Evolutionary conservation across 2,888 invertebrate species (phyloP).

Genomic region (Synergus itoensis): DNA sequence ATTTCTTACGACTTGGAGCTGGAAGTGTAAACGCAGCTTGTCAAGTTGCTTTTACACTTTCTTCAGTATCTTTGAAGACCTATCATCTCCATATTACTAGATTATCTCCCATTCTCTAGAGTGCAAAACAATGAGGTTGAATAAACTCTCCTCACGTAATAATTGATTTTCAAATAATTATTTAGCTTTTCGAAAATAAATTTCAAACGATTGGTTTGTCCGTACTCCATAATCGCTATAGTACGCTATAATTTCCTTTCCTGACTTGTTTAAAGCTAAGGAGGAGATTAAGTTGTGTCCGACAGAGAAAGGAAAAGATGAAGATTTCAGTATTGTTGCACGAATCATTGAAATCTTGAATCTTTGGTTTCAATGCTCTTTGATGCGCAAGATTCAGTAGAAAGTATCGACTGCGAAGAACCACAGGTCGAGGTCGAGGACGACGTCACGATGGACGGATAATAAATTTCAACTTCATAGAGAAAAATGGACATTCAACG

Average conservation of each 20-base stretch:
- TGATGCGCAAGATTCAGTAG: conserved; percentile 19
- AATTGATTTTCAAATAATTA: neutral
- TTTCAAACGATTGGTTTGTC: too few species aligned
- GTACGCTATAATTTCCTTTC: too few species aligned
- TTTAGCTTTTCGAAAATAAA: too few species aligned
- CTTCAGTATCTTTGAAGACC: too few species aligned
- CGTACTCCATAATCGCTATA: too few species aligned
- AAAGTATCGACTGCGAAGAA: conserved; percentile 27
- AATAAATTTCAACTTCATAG: conserved; percentile 63
- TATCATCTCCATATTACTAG: too few species aligned
- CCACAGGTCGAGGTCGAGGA: conserved; percentile 13
- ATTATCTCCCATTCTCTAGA: neutral
- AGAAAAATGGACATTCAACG: neutral
- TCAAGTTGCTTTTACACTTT: neutral
- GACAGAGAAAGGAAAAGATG: neutral
- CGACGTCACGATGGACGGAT: conserved; percentile 42
- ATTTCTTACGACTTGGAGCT: neutral
- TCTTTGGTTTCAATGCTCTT: neutral
- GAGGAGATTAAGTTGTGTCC: too few species aligned
- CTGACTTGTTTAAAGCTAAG: too few species aligned
- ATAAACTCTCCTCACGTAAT: neutral
- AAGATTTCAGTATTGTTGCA: conserved; percentile 21
- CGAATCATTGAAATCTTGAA: conserved; percentile 3
- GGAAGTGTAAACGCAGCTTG: neutral
- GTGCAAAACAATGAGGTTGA: neutral